Evolutionary conservation across 1,140 invertebrate genomes (phyloP).

Genomic region (Diuraphis noxia): DNA sequence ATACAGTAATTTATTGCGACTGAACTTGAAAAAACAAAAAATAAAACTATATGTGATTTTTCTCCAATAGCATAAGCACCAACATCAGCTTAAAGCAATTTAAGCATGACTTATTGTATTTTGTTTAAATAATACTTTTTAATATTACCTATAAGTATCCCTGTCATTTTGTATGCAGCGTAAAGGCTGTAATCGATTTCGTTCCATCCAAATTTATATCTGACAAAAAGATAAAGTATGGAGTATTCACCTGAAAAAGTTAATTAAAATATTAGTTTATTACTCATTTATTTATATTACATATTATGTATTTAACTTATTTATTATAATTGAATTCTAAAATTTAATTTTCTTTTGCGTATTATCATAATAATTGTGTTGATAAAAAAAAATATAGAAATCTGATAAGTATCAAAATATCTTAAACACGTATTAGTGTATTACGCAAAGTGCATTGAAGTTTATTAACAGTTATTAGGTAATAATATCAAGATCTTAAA

Average conservation of each 20-base stretch:
- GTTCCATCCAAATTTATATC: conserved; percentile 57
- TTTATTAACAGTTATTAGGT: background rate
- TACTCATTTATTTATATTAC: background rate
- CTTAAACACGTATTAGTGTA: no score
- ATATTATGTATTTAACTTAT: background rate
- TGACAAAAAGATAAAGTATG: conserved; percentile 57
- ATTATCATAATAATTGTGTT: background rate
- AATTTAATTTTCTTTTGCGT: background rate
- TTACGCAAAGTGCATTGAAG: background rate
- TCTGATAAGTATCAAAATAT: background rate
- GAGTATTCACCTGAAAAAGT: conserved; percentile 56
- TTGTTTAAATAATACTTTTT: background rate
- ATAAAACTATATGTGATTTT: background rate
- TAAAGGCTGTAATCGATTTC: conserved; percentile 56
- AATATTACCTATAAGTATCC: conserved; percentile 55
- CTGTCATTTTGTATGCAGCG: conserved; percentile 56
- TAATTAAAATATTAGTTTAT: background rate
- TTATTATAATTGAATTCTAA: background rate
- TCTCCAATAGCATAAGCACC: background rate
- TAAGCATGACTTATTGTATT: background rate
- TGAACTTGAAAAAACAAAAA: background rate
- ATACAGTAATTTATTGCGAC: background rate
- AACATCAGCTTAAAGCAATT: background rate
- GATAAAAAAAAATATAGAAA: background rate
- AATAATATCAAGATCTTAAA: background rate